These are phyloP conservation scores for Geococcyx californianus DNA, from an alignment of 2,113 vertebrate genomes.

Conservation along the genomic window DNA sequence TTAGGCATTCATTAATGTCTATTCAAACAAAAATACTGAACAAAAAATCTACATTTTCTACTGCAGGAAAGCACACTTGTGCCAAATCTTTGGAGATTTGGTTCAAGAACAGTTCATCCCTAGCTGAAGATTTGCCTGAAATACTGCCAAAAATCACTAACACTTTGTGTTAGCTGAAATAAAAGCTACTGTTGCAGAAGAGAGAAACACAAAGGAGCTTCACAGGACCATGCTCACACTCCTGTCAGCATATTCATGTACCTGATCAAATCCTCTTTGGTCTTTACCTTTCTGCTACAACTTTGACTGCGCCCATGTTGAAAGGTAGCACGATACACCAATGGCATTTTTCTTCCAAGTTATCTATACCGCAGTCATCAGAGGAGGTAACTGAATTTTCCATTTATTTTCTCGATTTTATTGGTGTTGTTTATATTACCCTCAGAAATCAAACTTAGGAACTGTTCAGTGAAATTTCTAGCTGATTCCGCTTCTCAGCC, in stretches of 20 bases:
- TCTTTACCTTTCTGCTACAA: background rate
- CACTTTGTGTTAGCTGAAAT: background rate
- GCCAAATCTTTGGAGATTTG: conserved; percentile 17
- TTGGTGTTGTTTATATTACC: background rate
- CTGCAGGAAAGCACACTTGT: background rate
- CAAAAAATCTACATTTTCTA: conserved; percentile 12
- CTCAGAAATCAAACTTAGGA: background rate
- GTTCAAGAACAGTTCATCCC: conserved; percentile 52
- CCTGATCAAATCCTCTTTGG: conserved; percentile 24
- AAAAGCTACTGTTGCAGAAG: background rate
- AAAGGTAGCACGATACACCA: background rate
- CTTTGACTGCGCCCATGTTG: background rate
- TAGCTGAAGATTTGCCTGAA: conserved; percentile 23
- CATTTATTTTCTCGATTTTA: background rate
- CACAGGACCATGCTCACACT: background rate
- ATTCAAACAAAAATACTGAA: conserved; percentile 38
- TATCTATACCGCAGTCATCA: background rate
- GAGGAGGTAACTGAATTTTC: background rate
- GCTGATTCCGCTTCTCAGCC: background rate
- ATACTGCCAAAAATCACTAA: background rate
- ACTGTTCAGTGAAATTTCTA: background rate
- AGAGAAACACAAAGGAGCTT: conserved; percentile 7
- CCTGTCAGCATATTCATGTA: background rate
- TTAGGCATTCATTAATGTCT: conserved; percentile 27
- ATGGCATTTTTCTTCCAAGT: background rate